Conservation (phyloP, 2,888 invertebrate species). For the Diadegma fenestrale region DNA sequence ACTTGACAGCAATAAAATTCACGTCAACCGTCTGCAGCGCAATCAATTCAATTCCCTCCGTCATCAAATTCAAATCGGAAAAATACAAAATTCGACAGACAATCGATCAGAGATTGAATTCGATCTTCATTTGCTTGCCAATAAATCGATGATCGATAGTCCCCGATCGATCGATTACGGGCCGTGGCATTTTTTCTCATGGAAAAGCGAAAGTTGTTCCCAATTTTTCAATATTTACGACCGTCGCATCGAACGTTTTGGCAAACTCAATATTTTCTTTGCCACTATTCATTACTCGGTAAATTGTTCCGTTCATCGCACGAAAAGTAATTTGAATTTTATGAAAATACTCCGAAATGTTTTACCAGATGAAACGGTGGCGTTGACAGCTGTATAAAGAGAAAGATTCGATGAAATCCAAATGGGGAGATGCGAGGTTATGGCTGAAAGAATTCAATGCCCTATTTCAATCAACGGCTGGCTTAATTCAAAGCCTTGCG, state of each 20-base stretch:
- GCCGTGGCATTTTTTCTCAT: too few relatives aligned
- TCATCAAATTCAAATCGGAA: background rate
- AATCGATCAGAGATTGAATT: background rate
- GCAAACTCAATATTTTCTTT: background rate
- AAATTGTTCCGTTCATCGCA: background rate
- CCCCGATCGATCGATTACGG: too few relatives aligned
- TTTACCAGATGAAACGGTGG: background rate
- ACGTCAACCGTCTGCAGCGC: background rate
- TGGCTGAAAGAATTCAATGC: slow-evolving; percentile 44
- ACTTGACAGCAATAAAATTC: background rate
- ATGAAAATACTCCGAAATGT: background rate
- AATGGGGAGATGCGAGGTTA: background rate
- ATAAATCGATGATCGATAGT: too few relatives aligned
- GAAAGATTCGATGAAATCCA: slow-evolving; percentile 6
- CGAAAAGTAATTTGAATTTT: background rate
- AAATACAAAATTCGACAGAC: background rate
- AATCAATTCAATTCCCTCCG: background rate
- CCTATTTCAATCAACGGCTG: slow-evolving; percentile 73
- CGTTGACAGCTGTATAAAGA: background rate
- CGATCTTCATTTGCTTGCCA: background rate
- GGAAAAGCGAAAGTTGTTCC: too few relatives aligned
- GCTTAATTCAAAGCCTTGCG: slow-evolving; percentile 77
- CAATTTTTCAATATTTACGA: background rate
- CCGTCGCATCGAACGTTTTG: background rate
- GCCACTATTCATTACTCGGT: background rate